A percentile compares a stretch with the other conserved stretches of the same genome.
Conservation (phyloP, 2,888 invertebrate genomes). For the Andricus curvator region DNA sequence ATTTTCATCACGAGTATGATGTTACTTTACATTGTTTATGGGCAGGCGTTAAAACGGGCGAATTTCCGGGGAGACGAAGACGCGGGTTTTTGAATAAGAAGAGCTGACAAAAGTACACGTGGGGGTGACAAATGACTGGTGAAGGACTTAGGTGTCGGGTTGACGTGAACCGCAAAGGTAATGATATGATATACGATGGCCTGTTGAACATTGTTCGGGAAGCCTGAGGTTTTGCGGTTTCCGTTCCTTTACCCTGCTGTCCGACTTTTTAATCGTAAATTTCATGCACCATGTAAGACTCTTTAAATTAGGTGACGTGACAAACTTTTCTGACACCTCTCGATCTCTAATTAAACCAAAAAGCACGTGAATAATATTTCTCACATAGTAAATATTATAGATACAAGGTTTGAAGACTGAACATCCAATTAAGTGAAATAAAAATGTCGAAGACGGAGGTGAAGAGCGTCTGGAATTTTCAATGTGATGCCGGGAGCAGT, state of each 20-base stretch:
- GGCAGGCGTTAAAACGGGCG: constrained; percentile 24
- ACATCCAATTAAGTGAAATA: background rate
- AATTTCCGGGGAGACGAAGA: constrained; percentile 39
- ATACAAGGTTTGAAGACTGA: too few relatives aligned
- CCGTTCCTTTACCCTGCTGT: constrained; percentile 60
- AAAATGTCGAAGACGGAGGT: background rate
- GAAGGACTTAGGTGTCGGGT: constrained; percentile 74
- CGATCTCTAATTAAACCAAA: background rate
- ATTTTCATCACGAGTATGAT: constrained; percentile 26
- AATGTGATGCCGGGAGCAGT: constrained; percentile 2
- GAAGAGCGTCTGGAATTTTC: background rate
- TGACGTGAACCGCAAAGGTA: constrained; percentile 75
- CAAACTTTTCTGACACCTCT: background rate
- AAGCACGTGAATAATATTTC: too few relatives aligned
- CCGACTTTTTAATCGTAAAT: constrained; percentile 47
- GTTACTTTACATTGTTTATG: constrained; percentile 36
- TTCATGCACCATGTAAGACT: constrained; percentile 27
- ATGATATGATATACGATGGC: constrained; percentile 76
- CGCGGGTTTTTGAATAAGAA: constrained; percentile 41
- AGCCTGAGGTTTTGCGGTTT: constrained; percentile 77
- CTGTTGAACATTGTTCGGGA: constrained; percentile 72
- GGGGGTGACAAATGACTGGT: constrained; percentile 73
- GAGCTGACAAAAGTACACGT: constrained; percentile 52
- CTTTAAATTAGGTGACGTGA: background rate
- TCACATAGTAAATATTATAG: too few relatives aligned